Evolutionary conservation across 1,140 invertebrate genomes (phyloP).

Genomic region (Aplysia californica): DNA sequence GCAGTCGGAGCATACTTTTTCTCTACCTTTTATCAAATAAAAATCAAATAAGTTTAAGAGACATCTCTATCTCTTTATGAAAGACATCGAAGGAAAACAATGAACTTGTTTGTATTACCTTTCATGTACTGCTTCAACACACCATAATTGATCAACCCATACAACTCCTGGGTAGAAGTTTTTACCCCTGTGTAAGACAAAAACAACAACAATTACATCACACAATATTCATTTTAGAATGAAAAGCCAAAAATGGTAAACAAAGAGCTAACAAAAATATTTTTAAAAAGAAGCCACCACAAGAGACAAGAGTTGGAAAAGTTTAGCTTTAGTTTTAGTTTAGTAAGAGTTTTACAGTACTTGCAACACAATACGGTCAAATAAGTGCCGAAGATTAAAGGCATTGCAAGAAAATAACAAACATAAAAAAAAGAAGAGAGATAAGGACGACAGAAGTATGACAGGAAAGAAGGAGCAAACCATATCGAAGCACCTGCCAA

Average conservation of each 20-base stretch:
- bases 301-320: not conserved
- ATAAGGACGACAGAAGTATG: too few species aligned
- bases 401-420: too few species aligned
- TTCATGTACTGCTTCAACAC: conserved; percentile 9
- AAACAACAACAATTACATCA: not conserved
- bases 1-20: too few species aligned
- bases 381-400: too few species aligned
- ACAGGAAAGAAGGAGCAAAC: too few species aligned
- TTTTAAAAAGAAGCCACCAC: not conserved
- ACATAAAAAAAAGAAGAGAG: too few species aligned
- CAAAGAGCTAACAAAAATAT: not conserved
- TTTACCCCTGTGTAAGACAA: not conserved
- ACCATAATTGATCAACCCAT: conserved; percentile 24
- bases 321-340: not conserved
- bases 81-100: not conserved
- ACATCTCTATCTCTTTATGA: not conserved
- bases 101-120: not conserved
- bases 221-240: too few species aligned
- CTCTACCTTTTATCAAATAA: too few species aligned
- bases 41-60: not conserved
- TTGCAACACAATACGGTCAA: too few species aligned
- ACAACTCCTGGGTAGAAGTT: conserved; percentile 11
- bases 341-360: not conserved
- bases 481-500: too few species aligned
- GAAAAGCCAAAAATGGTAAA: not conserved